Evolutionary conservation across 1,140 invertebrate genomes (phyloP), one percentile per base, ranked within the genome.

Genomic region (Cotesia chilonis): DNA sequence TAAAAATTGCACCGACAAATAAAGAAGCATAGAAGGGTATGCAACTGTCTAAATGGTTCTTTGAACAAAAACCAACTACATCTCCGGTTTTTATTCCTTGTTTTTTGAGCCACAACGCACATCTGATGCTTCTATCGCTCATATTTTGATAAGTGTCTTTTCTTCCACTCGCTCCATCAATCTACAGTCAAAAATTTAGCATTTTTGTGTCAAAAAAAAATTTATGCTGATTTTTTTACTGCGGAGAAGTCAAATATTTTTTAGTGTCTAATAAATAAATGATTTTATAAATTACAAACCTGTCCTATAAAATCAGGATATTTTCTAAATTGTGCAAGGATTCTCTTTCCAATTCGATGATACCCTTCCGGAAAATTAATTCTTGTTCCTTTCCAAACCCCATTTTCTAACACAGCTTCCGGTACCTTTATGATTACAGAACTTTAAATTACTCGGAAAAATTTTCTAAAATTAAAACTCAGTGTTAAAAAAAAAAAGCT

Each of bases 131-230:
- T 9, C 85, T 78, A 4, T 78, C 75, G 17, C 81, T 76, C 4
- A 88, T 85, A 28, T 83, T 81, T 10, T 59, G 73, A 64, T 80
- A 85, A 0, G 85, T 87, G 72, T 88, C 85, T 67, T 83, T 41
- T 61, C 85, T 75, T 0, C 83, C 84, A 3, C 88, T 89, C 3
- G 78, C 78, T 55, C 79, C 86, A 72, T 89, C 88, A 63, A 89
- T 84, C 78, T 79, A 12, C 17, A 14, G 28, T 28, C 3, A 28
- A 28, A 28, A 28, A 28, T 28, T 28, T 28, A 28, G 28, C 28
- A 3, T 28, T 3, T 2, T 28, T 28, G 1, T 1, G 28, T 28
- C 28, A 28, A 28, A 28, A 28, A 28, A 28, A 28, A 17, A 17
- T 1, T 28, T 28, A 28, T 28, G 28, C 28, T 41, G 5, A 9